Evolutionary conservation across 2,113 vertebrate species (phyloP), one percentile per base, ranked within the genome.

Genomic region (Bubo bubo): DNA sequence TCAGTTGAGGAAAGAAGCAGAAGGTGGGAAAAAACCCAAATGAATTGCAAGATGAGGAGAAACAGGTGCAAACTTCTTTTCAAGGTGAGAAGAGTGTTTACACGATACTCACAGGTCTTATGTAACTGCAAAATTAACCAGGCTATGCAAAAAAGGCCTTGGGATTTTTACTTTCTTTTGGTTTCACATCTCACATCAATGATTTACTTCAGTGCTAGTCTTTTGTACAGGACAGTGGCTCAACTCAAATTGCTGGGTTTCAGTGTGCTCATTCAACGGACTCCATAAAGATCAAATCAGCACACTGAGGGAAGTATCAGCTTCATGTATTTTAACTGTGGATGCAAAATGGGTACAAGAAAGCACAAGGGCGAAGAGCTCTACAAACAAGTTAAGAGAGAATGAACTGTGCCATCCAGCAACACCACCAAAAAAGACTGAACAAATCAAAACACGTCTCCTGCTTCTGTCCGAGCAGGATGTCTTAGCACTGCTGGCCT

Each of bases 71-170:
- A 60, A 68, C 39, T 79, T 83, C 27, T 79, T 85, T 72, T 75
- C 94, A 90, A 89, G 89, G 91, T 93, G 80, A 95, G 66, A 87
- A 73, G n/a, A 72, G 41, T 53, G 39, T 87, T 95, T 90, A 87
- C 66, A 95, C 49, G 35, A 68, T 49, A 52, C 14, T n/a, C n/a
- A 70, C n/a, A 58, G 74, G 66, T 93, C 70, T 86, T 81, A 66
- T 11, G 12, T 32, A 94, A 75, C 53, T 58, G 49, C 64, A 84
- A 52, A 86, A 63, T 56, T 26, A 18, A 60, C 43, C 68, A 74
- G 27, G 53, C 41, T 79, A 11, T 45, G 52, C 30, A 49, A 62
- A 86, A 35, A 62, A 74, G 3, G 9, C 43, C n/a, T 64, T 56
- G 60, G 28, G 35, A n/a, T 72, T 87, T 82, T 89, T 58, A 28